Base-by-base conservation (phyloP, 2,113 vertebrate species). In the Macquaria ambigua region DNA sequence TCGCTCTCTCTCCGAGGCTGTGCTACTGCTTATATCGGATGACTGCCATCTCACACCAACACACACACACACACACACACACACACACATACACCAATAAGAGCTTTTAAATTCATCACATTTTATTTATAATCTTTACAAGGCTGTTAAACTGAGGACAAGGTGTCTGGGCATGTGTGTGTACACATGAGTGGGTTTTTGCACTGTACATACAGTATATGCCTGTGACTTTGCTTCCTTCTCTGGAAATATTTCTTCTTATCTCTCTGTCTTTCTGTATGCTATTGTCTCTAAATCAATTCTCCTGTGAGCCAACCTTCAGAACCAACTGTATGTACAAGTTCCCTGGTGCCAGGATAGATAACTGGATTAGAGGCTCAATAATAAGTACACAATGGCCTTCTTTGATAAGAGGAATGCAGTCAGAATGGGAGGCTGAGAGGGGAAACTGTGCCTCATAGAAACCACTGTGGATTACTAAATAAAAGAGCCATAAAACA, bases 401-500 rank as follows among this genome's bases (percentile, higher is more conserved):
- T 43, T 85, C 89, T 91, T 93, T 94, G 93, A 94, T 91, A 86
- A 89, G 90, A 73, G 62, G 66, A 87, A 25, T 12, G 4, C 72
- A 39, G 86, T 66, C 69, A 73, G 76, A 81, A 55, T 1, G 39
- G 84, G 56, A 67, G 74, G 39, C 73, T 52, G 70, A 61, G 82
- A 79, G 82, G 46, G 67, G 78, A 75, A 85, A 74, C 63, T 79
- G 82, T 41, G 81, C 59, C 79, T 92, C 43, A 52, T 68, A 48
- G 50, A 88, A 91, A 87, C 87, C 68, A 1, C 89, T 12, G 81
- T 82, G 88, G 85, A 90, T 93, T 85, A 91, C 81, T 81, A 89
- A 93, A 92, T 91, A 91, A 88, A 90, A 92, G 76, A 81, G 86
- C 48, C 80, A 81, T 92, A 92, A 94, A 94, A 93, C 82, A 81